Base-by-base conservation (phyloP, 2,888 invertebrate genomes). In the Papilio elwesi region DNA sequence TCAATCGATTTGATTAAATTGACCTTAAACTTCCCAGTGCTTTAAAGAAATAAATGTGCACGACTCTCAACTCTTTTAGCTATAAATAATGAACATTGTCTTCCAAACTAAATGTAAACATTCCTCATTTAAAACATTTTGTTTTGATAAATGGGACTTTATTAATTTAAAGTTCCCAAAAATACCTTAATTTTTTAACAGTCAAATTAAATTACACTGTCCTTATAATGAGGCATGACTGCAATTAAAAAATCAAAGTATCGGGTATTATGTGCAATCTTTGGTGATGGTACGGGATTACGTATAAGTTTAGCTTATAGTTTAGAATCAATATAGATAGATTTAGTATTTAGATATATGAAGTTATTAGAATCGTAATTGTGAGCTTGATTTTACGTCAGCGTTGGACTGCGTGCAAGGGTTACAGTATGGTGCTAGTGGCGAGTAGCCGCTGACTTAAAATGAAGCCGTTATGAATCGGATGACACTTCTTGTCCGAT, bases 261-360 rank as follows among this genome's bases (percentile, higher is more conserved):
- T 96, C 96, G 96, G 96, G 96, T 96, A 96, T 95, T 95, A 96
- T 96, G 96, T 96, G 96, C 96, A 96, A 96, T 96, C 96, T 92
- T 95, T 95, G 95, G 96, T 96, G 95, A 95, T 95, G 96, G 95
- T 94, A 92, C 92, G 92, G 93, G 94, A 89, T 86, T 91, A 91
- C 78, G 79, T 76, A 62, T 92, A 92, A 91, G 90, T 80, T 78
- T 87, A 87, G 81, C 59, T 76, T 52, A 76, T 89, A 90, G 84
- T 82, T 81, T 87, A 88, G 84, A 79, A 73, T 84, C 83, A 83
- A 76, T 63, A 72, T 77, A 76, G 79, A 82, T 88, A 88, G 83
- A 52, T 80, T 80, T 87, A 87, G 82, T 77, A 77, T 75, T 74
- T 79, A 79, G 83, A 85, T 75, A 82, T 87, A 82, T 85, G 78